These are phyloP conservation scores for Rhinopomastus cyanomelas DNA, from an alignment of 2,113 vertebrate genomes.

Conservation along the genomic window DNA sequence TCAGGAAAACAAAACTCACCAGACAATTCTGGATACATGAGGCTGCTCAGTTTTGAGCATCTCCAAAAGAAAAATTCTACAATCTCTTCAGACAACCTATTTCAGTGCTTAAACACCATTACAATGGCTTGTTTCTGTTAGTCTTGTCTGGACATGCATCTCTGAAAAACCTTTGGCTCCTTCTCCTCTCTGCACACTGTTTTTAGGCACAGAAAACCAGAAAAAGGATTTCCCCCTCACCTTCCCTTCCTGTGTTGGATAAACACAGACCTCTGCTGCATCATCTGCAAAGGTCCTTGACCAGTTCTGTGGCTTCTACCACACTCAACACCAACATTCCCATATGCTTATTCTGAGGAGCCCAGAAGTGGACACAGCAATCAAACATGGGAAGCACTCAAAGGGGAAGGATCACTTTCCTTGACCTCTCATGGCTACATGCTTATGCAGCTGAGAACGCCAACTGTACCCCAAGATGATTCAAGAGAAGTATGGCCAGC, in stretches of 20 bases:
- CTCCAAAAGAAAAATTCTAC: background rate
- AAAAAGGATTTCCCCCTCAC: background rate
- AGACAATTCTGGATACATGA: background rate
- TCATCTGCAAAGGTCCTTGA: background rate
- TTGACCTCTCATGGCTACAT: background rate
- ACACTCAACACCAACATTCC: background rate
- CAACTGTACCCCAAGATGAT: no score
- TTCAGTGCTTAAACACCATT: background rate
- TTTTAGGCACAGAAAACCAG: background rate
- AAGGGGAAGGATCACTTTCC: background rate
- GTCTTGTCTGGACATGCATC: background rate
- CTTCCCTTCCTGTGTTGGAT: background rate
- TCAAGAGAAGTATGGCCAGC: no score
- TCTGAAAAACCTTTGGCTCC: background rate
- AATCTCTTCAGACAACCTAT: background rate
- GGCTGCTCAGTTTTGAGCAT: background rate
- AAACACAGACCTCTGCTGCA: background rate
- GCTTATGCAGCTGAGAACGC: no score
- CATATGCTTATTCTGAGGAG: background rate
- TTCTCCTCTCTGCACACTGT: background rate
- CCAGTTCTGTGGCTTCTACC: background rate
- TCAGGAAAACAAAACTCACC: accelerated
- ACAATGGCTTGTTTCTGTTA: background rate
- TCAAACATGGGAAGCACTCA: background rate
- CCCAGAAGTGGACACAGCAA: background rate